Evolutionary conservation across 2,797 vertebrate genomes (phyloP), one percentile per base, ranked within the genome.

Genomic region (Chrosomus eos): DNA sequence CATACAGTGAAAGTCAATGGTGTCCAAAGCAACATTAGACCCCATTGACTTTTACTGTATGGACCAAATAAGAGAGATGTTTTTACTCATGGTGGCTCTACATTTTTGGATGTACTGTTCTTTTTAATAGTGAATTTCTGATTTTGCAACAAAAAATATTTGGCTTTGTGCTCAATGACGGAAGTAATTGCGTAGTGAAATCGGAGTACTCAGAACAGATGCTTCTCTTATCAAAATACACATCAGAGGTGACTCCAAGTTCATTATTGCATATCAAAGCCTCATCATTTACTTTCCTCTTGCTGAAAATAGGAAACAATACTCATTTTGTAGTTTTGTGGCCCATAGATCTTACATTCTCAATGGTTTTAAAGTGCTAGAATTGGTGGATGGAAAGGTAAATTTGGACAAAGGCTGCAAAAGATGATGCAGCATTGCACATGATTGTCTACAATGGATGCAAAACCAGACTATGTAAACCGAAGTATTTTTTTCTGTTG

Each of bases 401-500:
- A 28, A 60, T 26, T 40, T 71, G 51, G 6, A 13, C 28, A 64
- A 31, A 7, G 60, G 13, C 14, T 64, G 28, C 14, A 31, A 31
- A 64, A 31, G 28, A 31, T 2, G 55, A 79, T 21, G 40, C 60
- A 45, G 64, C 10, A 9, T 31, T 14, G 6, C 26, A 9, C 38
- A 60, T 23, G 19, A 45, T 43, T 48, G 19, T 45, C 19, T 21
- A 64, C 14, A 64, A 31, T 64, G 5, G 60, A 28, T 62, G 60
- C 60, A 16, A 28, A 28, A 62, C 60, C 26, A 62, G n/a, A 16
- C 26, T 16, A 7, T 62, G 60, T 64, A 64, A 64, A 8, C 16
- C 19, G 16, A 64, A 64, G 62, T 64, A 3, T 16, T 10, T 64
- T 0, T 95, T 96, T 76, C 96, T 96, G 0, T 95, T 97, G 0